A percentile compares a stretch with the other conserved stretches of the same genome.
Conservation (phyloP, 2,888 invertebrate genomes). For the Idaea aversata region DNA sequence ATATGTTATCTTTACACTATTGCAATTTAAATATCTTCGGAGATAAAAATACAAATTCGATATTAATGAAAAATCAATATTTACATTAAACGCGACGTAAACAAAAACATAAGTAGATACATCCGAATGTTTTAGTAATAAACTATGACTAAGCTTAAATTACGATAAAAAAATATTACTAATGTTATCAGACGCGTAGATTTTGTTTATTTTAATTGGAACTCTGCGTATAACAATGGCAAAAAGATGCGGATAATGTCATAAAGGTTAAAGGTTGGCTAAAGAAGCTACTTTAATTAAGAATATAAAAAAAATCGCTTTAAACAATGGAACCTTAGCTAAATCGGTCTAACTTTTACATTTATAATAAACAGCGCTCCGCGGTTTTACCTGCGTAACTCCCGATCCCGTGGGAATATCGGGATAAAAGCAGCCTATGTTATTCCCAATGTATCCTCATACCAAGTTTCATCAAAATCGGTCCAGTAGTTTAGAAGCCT, state of each 20-base stretch:
- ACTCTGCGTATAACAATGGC: neutral
- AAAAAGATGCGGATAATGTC: neutral
- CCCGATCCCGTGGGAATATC: too few relatives aligned
- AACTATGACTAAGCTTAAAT: neutral
- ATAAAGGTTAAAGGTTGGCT: too few relatives aligned
- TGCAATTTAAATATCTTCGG: neutral
- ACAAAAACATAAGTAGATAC: neutral
- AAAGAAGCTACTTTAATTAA: too few relatives aligned
- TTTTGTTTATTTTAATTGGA: neutral
- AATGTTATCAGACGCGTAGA: neutral
- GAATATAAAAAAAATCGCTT: too few relatives aligned
- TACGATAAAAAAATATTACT: neutral
- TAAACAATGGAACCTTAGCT: too few relatives aligned
- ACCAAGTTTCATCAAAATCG: too few relatives aligned
- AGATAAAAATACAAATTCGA: neutral
- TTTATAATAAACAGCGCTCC: too few relatives aligned
- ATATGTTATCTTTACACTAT: neutral
- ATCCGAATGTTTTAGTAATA: neutral
- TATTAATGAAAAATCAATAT: slow-evolving; percentile 3
- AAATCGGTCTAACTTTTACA: too few relatives aligned
- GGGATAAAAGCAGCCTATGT: too few relatives aligned
- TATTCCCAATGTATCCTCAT: too few relatives aligned
- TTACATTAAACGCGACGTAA: neutral
- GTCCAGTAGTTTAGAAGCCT: too few relatives aligned
- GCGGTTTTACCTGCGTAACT: too few relatives aligned